Base-by-base conservation (phyloP, 2,797 vertebrate species). In the Selene dorsalis region DNA sequence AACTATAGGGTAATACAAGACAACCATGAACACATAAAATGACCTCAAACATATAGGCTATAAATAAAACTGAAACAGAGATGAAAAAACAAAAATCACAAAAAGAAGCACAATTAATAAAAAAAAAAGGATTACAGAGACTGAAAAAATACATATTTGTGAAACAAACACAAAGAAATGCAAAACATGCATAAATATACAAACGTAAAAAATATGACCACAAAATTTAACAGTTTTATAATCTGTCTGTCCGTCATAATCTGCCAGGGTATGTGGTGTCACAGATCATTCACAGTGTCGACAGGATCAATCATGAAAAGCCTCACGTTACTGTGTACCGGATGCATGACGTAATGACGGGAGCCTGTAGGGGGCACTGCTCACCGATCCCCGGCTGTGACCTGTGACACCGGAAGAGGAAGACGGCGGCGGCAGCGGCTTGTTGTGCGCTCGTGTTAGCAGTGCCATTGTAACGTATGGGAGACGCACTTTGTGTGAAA, bases 361-460 rank as follows among this genome's bases (percentile, higher is more conserved):
- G 1, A 3, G 0, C 79, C 67, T 43, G 1, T n/a, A 85, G 85
- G n/a, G 70, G 75, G 88, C 83, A 57, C 77, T 35, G 16, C 1
- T 4, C 3, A 12, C 0, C 0, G 4, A 38, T 0, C 2, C 0
- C 4, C 12, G 18, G 0, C 11, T 5, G 0, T 47, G 2, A 71
- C 79, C 60, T 81, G 52, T 86, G 75, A 80, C 66, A 59, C 81
- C 72, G 91, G 93, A 94, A 93, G 2, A 22, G 87, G 91, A 93
- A 91, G 18, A 2, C 1, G 6, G 5, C 0, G 4, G 41, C 38
- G 20, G 32, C 30, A 3, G 62, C 50, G 50, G 48, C 59, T 88
- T 87, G 84, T 91, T 85, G 75, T 86, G 53, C 10, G 87, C 90
- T 94, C 92, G 90, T 91, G 91, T 65, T 83, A 88, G 67, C 72